Conservation (phyloP, 2,113 vertebrate genomes). For the Guaruba guarouba region DNA sequence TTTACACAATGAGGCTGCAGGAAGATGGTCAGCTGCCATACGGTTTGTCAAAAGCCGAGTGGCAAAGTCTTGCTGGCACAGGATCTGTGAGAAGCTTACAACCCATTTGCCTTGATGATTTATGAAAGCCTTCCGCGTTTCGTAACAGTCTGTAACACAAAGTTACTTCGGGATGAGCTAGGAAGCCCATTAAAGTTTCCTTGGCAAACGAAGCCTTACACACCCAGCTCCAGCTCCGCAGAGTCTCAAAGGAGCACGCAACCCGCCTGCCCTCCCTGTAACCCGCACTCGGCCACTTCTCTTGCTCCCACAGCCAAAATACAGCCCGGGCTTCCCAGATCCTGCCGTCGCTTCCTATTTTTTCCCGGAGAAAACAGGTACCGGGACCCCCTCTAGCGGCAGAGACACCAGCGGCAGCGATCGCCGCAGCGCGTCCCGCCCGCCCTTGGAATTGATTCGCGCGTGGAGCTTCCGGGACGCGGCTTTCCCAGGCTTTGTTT, state of each 20-base stretch:
- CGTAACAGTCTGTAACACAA: not conserved
- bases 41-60: not conserved
- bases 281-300: not conserved
- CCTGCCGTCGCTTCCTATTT: not conserved
- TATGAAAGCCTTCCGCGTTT: not conserved
- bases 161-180: not conserved
- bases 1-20: not conserved
- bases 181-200: not conserved
- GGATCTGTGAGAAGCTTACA: not conserved
- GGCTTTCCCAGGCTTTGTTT: not conserved
- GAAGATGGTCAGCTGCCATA: not conserved
- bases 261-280: not conserved
- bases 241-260: not conserved
- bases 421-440: not conserved
- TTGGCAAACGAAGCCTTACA: not conserved
- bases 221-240: not conserved
- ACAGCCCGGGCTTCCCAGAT: not conserved
- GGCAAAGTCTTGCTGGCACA: not conserved
- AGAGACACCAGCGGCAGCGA: not conserved
- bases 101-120: not conserved
- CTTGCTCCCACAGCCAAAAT: not conserved
- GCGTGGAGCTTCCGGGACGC: rapidly evolving
- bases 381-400: conserved; percentile 47
- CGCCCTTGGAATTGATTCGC: not conserved
- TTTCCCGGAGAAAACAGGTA: not conserved